A percentile compares a stretch with the other conserved stretches of the same genome.
Conservation (phyloP, 2,888 invertebrate species). For the Drosophila vallismaia region DNA sequence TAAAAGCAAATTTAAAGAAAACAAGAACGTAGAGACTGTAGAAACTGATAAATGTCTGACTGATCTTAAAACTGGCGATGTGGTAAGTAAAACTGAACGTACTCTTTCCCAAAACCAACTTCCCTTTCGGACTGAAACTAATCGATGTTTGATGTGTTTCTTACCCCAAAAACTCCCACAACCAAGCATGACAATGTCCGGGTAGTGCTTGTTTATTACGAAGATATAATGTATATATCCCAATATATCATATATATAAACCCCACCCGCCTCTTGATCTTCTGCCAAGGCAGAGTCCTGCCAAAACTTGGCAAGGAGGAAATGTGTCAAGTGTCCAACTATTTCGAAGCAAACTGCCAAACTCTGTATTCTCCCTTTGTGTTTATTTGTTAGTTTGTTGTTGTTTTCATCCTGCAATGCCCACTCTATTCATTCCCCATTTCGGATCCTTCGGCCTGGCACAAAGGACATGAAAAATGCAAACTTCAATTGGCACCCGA, state of each 20-base stretch:
- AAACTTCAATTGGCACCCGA: conserved; percentile 41
- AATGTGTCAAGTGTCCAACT: conserved; percentile 45
- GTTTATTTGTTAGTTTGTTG: conserved; percentile 21
- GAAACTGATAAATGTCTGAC: conserved; percentile 80
- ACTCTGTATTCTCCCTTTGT: conserved; percentile 21
- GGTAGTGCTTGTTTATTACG: conserved; percentile 12
- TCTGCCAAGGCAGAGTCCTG: conserved; percentile 17
- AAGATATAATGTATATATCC: conserved; percentile 20
- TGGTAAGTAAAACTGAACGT: conserved; percentile 79
- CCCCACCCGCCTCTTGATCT: conserved; percentile 11
- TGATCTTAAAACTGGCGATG: conserved; percentile 81
- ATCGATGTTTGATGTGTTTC: conserved; percentile 32
- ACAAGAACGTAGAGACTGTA: conserved; percentile 74
- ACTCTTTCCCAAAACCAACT: not conserved
- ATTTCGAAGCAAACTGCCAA: conserved; percentile 31
- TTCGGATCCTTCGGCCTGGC: not conserved
- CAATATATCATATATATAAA: conserved; percentile 14
- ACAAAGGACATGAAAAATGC: conserved; percentile 39
- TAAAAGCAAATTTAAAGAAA: conserved; percentile 77
- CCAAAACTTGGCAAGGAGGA: conserved; percentile 26
- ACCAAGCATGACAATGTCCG: conserved; percentile 23
- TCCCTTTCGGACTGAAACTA: conserved; percentile 21
- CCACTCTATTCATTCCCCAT: not conserved
- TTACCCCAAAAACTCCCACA: conserved; percentile 1
- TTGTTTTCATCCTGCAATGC: conserved; percentile 11